Percentiles rank a stretch among this genome's conserved stretches.
Conservation (phyloP, 2,888 invertebrate genomes). For the Dione vanillae region DNA sequence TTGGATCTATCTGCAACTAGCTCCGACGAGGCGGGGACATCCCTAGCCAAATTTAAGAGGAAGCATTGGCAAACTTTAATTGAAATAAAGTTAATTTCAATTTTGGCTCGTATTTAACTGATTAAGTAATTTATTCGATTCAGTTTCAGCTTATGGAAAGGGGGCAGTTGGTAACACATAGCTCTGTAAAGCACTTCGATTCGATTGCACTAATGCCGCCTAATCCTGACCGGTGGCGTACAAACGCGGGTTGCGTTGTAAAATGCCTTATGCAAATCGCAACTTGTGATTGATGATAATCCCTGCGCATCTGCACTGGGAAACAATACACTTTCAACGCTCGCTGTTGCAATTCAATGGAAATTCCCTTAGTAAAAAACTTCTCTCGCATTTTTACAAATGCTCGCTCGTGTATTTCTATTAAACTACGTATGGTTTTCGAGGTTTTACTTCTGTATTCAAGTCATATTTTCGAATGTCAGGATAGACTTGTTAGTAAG, state of each 20-base stretch:
- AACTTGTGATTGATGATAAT: slow-evolving; percentile 81
- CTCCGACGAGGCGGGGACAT: slow-evolving; percentile 39
- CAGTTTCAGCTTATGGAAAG: slow-evolving; percentile 48
- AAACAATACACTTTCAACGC: slow-evolving; percentile 61
- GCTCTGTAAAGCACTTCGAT: slow-evolving; percentile 78
- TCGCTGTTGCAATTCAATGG: slow-evolving; percentile 16
- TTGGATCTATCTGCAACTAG: slow-evolving; percentile 25
- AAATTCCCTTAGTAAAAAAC: slow-evolving; percentile 42
- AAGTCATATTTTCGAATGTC: too few species aligned
- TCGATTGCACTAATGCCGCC: slow-evolving; percentile 80
- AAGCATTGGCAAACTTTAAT: slow-evolving; percentile 53
- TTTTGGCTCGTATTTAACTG: slow-evolving; percentile 45
- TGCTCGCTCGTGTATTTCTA: slow-evolving; percentile 12
- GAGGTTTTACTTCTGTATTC: not conserved
- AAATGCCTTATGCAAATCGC: slow-evolving; percentile 78
- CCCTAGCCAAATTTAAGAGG: slow-evolving; percentile 49
- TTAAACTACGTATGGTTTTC: slow-evolving; percentile 1
- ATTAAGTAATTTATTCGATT: slow-evolving; percentile 47
- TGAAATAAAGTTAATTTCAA: slow-evolving; percentile 51
- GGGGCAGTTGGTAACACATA: slow-evolving; percentile 67
- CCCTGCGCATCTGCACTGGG: slow-evolving; percentile 65
- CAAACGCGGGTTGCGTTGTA: slow-evolving; percentile 75
- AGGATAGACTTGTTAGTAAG: too few species aligned
- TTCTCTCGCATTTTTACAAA: slow-evolving; percentile 38
- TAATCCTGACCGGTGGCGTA: slow-evolving; percentile 75